Conservation (phyloP, 1,140 invertebrate species). For the Batillaria attramentaria region DNA sequence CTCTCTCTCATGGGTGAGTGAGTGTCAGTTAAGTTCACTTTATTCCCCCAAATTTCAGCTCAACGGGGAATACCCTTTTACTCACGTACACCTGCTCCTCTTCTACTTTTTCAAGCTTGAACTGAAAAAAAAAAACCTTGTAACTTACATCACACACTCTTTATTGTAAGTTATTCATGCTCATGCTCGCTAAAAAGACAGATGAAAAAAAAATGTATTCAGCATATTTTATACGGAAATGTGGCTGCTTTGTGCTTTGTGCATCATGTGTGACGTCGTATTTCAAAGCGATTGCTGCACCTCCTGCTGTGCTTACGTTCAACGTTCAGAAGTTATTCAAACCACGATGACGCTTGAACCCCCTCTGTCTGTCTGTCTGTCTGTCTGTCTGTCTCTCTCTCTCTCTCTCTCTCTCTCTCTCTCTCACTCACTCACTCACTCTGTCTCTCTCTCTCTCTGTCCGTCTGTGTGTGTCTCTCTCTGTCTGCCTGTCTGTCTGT, state of each 20-base stretch:
- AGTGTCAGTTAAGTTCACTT: too few relatives aligned
- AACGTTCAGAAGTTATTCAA: background rate
- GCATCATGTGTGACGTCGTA: background rate
- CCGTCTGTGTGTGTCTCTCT: background rate
- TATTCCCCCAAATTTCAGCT: too few relatives aligned
- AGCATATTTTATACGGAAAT: background rate
- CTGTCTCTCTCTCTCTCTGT: background rate
- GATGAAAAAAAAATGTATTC: background rate
- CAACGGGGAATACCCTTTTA: too few relatives aligned
- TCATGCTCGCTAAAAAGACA: background rate
- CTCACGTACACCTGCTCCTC: too few relatives aligned
- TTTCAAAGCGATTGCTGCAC: background rate
- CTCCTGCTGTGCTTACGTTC: background rate
- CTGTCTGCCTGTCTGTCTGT: background rate
- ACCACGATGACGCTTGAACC: background rate
- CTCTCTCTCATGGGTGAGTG: too few relatives aligned
- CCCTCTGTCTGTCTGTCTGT: background rate
- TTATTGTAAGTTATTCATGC: too few relatives aligned
- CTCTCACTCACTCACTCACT: background rate
- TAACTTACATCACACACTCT: too few relatives aligned
- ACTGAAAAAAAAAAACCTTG: too few relatives aligned
- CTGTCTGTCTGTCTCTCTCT: constrained; percentile 2
- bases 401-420: background rate
- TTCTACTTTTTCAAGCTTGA: too few relatives aligned
- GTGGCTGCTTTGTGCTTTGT: background rate